Evolutionary conservation across 2,888 invertebrate species (phyloP).

Genomic region (Cataglyphis livida): DNA sequence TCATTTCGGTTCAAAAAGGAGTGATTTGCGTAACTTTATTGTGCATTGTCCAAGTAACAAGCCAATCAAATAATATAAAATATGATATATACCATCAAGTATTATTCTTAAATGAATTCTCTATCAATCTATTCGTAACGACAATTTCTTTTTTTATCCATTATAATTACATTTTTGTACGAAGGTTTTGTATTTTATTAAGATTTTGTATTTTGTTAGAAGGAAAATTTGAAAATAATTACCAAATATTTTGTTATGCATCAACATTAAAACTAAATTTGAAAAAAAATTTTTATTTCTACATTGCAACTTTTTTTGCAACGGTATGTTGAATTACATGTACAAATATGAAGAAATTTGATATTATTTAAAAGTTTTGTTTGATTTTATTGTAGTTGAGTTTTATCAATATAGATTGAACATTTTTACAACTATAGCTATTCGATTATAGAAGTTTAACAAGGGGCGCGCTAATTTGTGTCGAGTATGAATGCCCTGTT

Average conservation of each 20-base stretch:
- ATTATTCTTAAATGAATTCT: slow-evolving; percentile 6
- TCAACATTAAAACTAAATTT: neutral
- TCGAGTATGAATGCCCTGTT: slow-evolving; percentile 22
- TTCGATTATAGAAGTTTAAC: slow-evolving; percentile 43
- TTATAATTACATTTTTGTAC: neutral
- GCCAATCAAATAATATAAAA: neutral
- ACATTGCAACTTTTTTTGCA: neutral
- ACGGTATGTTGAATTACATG: neutral
- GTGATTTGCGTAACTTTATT: neutral
- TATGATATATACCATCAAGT: neutral
- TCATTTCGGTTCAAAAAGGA: slow-evolving; percentile 26
- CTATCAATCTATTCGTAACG: neutral
- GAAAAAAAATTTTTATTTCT: neutral
- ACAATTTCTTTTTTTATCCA: neutral
- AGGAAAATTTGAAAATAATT: neutral
- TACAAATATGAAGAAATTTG: neutral
- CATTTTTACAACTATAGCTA: slow-evolving; percentile 31
- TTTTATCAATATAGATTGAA: slow-evolving; percentile 30
- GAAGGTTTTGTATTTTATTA: too few species aligned
- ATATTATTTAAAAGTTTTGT: neutral
- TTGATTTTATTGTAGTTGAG: neutral
- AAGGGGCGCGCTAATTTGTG: slow-evolving; percentile 27
- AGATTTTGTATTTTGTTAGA: too few species aligned
- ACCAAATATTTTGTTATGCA: neutral
- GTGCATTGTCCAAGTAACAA: neutral